These are phyloP conservation scores for Stegophylla sp. DNA, from an alignment of 2,888 invertebrate genomes.

Conservation along the genomic window DNA sequence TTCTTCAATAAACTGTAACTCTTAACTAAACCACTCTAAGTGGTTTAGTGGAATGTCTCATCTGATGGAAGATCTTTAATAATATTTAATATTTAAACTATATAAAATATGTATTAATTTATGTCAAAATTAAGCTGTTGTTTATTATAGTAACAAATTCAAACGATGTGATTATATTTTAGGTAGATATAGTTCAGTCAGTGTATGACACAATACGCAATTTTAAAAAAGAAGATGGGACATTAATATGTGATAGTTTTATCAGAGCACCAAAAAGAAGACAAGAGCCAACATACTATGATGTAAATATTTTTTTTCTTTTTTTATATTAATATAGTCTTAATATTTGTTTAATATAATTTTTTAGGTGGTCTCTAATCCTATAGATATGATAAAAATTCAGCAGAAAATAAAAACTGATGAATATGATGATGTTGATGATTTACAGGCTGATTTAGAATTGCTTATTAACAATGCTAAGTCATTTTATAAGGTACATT, in stretches of 20 bases:
- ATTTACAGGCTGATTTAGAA: constrained; percentile 87
- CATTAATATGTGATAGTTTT: constrained; percentile 89
- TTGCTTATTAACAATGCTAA: constrained; percentile 92
- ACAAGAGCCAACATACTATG: constrained; percentile 89
- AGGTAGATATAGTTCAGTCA: constrained; percentile 88
- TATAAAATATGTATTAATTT: too few relatives aligned
- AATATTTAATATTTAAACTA: too few relatives aligned
- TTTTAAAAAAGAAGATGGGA: constrained; percentile 90
- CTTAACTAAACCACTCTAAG: too few relatives aligned
- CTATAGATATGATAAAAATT: constrained; percentile 92
- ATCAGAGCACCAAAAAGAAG: constrained; percentile 92
- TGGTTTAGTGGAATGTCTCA: too few relatives aligned
- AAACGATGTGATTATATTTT: constrained; percentile 63
- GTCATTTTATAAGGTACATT: constrained; percentile 82
- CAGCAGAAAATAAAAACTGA: constrained; percentile 97
- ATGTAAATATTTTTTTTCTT: constrained; percentile 65
- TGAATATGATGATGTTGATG: constrained; percentile 92
- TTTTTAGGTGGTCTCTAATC: constrained; percentile 81
- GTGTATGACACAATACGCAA: constrained; percentile 90
- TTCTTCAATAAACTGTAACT: too few relatives aligned
- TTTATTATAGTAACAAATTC: constrained; percentile 26
- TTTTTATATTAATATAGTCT: background rate
- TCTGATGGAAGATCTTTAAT: too few relatives aligned
- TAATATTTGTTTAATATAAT: constrained; percentile 59
- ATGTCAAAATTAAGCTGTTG: background rate